Evolutionary conservation across 2,888 invertebrate species (phyloP), one percentile per base, ranked within the genome.

Genomic region (Megamerina dolium): DNA sequence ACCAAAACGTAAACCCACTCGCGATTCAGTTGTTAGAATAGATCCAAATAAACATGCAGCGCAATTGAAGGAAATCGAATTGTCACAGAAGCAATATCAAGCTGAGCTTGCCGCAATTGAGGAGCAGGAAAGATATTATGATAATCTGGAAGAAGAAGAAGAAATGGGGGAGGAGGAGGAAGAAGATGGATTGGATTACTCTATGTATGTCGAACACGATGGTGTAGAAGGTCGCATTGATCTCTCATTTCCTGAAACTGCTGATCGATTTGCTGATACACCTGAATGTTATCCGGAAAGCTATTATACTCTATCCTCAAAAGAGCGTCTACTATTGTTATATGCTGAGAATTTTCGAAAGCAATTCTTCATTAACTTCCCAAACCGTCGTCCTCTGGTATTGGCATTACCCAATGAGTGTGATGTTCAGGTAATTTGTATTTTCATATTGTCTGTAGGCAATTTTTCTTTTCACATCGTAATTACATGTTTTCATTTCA

Each of bases 321-420:
- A 87, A 61, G 87, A 89, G 64, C 79, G 82, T 37, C 63, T 85
- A 12, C 61, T 87, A 9, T 65, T 88, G 33, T 75, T 85, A 40
- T 84, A 85, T 57, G 81, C 85, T 0, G 87, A 88, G 67, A 87
- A 86, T 66, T 88, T 88, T 62, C 77, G 87, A 13, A 75, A 77
- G 38, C 87, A 88, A 58, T 85, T 79, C 68, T 70, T 73, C 41
- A 70, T 74, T 41, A 72, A 75, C 37, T 81, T 76, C 66, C 75
- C 76, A 1, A 66, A 77, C 20, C 75, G 85, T 37, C 79, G 80
- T 49, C 83, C 85, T 1, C 60, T 87, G 41, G 73, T 87, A 31
- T 63, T 89, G 41, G 85, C 82, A 38, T 76, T 80, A 32, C 80
- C 81, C 38, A 89, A 89, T 63, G 88, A 88, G 70, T 87, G 84